Base-by-base conservation (phyloP, 2,888 invertebrate genomes). In the Cistogaster globosa region DNA sequence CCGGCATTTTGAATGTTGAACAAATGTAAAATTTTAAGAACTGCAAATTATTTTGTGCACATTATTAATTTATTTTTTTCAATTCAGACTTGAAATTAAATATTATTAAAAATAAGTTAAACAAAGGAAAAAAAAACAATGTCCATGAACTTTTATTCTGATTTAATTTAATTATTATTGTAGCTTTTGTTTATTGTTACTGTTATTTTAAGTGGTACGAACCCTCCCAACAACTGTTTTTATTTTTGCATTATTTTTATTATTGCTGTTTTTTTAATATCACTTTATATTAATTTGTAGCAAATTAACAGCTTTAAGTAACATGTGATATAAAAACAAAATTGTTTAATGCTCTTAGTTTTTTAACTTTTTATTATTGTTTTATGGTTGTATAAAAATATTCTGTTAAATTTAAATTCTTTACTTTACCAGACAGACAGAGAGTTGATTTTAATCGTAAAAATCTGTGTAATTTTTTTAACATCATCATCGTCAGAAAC, bases 261-360 rank as follows among this genome's bases (percentile, higher is more conserved):
- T 32, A 32, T 32, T 32, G 6, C 6, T 32, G 2, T 45, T 65
- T 26, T 60, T 58, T 26, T 67, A 60, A 51, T 69, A 74, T 82
- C 18, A 51, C n/a, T 68, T 68, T 38, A 60, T 67, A 62, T 80
- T 71, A 85, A 78, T 85, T 85, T 85, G 75, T 71, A 78, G 69
- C 74, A 84, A 85, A 85, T 85, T 82, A 82, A 85, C 85, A 85
- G 68, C 75, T 82, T 85, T 75, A 85, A 85, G 74, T 75, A 85
- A 77, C 82, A 85, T 81, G 77, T 74, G 84, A 85, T 85, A 69
- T 75, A 68, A 62, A 68, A 77, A 45, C n/a, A n/a, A 42, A 74
- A 42, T 18, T 62, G 14, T 68, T 81, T 75, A 65, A 81, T 68
- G 53, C 26, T 76, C n/a, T 82, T 69, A 69, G 55, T 82, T 71